Evolutionary conservation across 2,797 vertebrate species (phyloP).

Genomic region (Pelochelys cantorii): DNA sequence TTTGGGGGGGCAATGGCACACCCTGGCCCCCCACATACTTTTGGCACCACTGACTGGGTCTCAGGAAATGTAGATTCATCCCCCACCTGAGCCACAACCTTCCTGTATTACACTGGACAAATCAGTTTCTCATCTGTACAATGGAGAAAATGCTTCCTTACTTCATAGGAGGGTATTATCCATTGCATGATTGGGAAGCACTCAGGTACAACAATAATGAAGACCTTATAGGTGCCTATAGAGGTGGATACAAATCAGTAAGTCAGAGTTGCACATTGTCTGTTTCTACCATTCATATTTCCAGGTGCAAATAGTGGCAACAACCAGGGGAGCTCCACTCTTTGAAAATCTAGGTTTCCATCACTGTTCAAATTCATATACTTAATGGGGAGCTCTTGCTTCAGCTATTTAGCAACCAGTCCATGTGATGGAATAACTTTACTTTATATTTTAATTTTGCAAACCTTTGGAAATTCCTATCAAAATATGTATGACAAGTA

Average conservation of each 20-base stretch:
- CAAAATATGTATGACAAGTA: neutral
- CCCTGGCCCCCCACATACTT: no score
- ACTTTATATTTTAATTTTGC: constrained; percentile 19
- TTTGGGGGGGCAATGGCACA: no score
- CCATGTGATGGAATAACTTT: neutral
- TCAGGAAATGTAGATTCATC: neutral
- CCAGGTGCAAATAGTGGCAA: neutral
- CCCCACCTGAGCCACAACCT: neutral
- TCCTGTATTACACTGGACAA: neutral
- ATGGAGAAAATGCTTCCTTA: neutral
- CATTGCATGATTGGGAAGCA: constrained; percentile 27
- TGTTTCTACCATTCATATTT: constrained; percentile 50
- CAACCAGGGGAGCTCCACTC: constrained; percentile 1
- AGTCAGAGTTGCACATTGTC: constrained; percentile 15
- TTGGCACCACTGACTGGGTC: neutral
- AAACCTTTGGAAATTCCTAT: constrained; percentile 4
- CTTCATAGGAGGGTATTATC: neutral
- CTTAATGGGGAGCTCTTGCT: neutral
- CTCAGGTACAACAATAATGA: constrained; percentile 20
- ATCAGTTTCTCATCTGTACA: neutral
- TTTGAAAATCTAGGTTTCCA: constrained; percentile 39
- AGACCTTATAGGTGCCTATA: neutral
- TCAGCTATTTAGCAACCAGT: neutral
- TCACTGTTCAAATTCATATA: constrained; percentile 24
- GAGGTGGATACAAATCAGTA: neutral